Evolutionary conservation across 2,797 vertebrate genomes (phyloP).

Genomic region (Naso thynnoides): DNA sequence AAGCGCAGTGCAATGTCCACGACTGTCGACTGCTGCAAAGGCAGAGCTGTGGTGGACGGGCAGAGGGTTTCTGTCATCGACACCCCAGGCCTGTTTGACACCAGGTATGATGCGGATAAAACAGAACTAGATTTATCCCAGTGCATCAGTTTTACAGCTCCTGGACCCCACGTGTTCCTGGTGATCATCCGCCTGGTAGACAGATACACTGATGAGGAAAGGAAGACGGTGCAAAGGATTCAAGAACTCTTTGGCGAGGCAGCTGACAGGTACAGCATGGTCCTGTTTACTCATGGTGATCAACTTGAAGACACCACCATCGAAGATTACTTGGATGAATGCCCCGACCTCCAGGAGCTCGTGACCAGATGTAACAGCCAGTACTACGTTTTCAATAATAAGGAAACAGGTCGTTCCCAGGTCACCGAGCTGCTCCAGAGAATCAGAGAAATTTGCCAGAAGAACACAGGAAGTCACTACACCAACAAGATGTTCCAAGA

Average conservation of each 20-base stretch:
- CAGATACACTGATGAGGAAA: conserved; percentile 13
- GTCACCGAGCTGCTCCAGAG: neutral
- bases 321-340: neutral
- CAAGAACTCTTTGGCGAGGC: conserved; percentile 1
- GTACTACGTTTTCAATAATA: neutral
- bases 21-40: accelerated
- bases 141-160: conserved; percentile 8
- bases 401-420: neutral
- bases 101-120: neutral
- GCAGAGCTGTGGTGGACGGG: neutral
- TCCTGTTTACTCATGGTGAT: neutral
- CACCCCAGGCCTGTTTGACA: conserved; percentile 39
- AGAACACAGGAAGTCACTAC: conserved; percentile 4
- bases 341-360: neutral
- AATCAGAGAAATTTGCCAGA: neutral
- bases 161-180: conserved; percentile 26
- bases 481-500: neutral
- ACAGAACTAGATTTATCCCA: neutral
- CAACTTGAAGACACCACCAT: neutral
- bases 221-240: conserved; percentile 6
- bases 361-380: neutral
- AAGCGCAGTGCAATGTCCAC: accelerated
- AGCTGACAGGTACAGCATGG: neutral
- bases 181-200: neutral
- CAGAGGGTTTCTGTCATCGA: conserved; percentile 12